phyloP scores from a whole-genome alignment of 2,113 vertebrate genomes.

The Amphiprion ocellaris region DNA sequence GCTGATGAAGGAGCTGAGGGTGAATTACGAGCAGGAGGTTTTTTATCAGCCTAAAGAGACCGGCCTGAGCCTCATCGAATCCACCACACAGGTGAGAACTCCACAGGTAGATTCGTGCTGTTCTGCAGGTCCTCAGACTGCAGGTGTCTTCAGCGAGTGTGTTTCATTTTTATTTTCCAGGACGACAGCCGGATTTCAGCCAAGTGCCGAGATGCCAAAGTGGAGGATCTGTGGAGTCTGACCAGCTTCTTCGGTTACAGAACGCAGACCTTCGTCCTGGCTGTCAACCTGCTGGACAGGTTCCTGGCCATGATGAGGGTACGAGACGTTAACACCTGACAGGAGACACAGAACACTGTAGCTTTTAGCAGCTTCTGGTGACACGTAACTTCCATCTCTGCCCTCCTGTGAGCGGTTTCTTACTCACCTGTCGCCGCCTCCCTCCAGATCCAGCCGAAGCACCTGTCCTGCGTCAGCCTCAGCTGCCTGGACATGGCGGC shows the following conservation, averaged over 20 bases:
- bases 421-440: neutral
- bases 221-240: conserved; percentile 96
- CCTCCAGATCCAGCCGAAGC: conserved; percentile 93
- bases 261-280: conserved; percentile 95
- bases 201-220: conserved; percentile 92
- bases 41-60: conserved; percentile 91
- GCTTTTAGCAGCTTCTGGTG: too few species aligned
- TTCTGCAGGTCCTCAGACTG: neutral
- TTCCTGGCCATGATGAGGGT: conserved; percentile 98
- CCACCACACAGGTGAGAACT: conserved; percentile 85
- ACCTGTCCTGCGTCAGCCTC: conserved; percentile 96
- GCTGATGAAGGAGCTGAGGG: conserved; percentile 91
- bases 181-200: conserved; percentile 90
- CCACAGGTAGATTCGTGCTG: too few species aligned
- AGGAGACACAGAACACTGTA: neutral
- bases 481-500: conserved; percentile 95
- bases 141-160: neutral
- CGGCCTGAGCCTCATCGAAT: conserved; percentile 91
- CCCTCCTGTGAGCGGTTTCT: neutral
- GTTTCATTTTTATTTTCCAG: conserved; percentile 66
- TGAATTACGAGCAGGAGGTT: conserved; percentile 91
- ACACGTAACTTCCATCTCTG: neutral
- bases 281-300: conserved; percentile 96
- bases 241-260: conserved; percentile 96
- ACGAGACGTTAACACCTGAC: conserved; percentile 22